Conservation (phyloP, 2,113 vertebrate genomes). For the Jaculus jaculus region DNA sequence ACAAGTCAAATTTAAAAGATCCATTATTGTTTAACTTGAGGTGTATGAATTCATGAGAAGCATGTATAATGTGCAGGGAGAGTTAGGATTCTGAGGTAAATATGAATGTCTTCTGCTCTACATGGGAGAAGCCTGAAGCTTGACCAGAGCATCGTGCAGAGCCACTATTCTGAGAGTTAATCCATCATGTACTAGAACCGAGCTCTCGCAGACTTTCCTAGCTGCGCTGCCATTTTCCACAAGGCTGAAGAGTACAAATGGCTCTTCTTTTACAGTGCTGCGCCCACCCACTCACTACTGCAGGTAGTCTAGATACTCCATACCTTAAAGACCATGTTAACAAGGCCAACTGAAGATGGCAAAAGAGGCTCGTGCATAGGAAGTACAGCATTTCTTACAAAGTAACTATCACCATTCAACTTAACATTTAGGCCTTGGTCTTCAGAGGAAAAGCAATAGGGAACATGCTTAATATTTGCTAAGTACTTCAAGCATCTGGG, state of each 20-base stretch:
- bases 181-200: neutral
- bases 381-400: neutral
- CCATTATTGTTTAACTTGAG: neutral
- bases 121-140: neutral
- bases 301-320: neutral
- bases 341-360: neutral
- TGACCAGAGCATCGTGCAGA: neutral
- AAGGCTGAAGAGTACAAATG: neutral
- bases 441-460: neutral
- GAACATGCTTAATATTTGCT: neutral
- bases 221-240: neutral
- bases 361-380: neutral
- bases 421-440: neutral
- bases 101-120: neutral
- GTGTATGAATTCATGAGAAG: neutral
- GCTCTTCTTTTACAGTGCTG: neutral
- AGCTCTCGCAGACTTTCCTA: neutral
- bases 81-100: neutral
- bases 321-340: neutral
- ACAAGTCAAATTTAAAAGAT: conserved; percentile 2
- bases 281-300: neutral
- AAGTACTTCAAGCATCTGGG: neutral
- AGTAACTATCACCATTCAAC: neutral
- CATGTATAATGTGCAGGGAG: neutral
- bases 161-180: neutral